Percentiles rank a stretch among this genome's conserved stretches.
phyloP scores from a whole-genome alignment of 2,888 invertebrate genomes.

The Heliconius ismenius region DNA sequence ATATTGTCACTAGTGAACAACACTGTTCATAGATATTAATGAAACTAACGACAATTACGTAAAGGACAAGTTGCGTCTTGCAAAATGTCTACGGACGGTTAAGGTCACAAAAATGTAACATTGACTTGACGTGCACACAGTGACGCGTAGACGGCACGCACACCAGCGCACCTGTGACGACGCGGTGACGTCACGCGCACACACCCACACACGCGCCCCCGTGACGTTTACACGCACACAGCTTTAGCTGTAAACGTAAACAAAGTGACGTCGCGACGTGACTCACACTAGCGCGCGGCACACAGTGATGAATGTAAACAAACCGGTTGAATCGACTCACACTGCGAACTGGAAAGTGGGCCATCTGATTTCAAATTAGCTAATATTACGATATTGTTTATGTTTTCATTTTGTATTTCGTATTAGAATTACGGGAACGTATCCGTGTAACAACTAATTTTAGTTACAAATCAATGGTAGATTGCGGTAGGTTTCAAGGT shows the following conservation, averaged over 20 bases:
- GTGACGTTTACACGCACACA: conserved; percentile 61
- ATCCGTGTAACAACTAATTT: conserved; percentile 6
- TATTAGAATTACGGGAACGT: conserved; percentile 30
- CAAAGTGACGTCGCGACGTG: conserved; percentile 75
- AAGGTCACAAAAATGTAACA: conserved; percentile 82
- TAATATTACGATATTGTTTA: conserved; percentile 46
- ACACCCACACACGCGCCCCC: conserved; percentile 74
- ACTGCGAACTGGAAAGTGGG: conserved; percentile 63
- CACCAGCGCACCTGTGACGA: conserved; percentile 54
- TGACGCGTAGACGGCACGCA: conserved; percentile 47
- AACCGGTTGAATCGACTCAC: conserved; percentile 65
- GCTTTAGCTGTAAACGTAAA: conserved; percentile 65
- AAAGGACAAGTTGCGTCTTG: conserved; percentile 62
- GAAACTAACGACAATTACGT: conserved; percentile 48
- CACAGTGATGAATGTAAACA: conserved; percentile 75
- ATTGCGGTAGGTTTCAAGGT: conserved; percentile 17
- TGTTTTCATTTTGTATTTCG: conserved; percentile 39
- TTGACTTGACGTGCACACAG: conserved; percentile 64
- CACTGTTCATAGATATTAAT: conserved; percentile 30
- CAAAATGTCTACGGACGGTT: conserved; percentile 71
- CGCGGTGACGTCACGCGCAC: conserved; percentile 77
- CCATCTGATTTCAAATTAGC: conserved; percentile 63
- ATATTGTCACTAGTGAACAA: background rate
- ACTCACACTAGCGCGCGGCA: conserved; percentile 70
- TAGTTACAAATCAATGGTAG: background rate